Evolutionary conservation across 2,797 vertebrate genomes (phyloP).

Genomic region (Bovichtus diacanthus): DNA sequence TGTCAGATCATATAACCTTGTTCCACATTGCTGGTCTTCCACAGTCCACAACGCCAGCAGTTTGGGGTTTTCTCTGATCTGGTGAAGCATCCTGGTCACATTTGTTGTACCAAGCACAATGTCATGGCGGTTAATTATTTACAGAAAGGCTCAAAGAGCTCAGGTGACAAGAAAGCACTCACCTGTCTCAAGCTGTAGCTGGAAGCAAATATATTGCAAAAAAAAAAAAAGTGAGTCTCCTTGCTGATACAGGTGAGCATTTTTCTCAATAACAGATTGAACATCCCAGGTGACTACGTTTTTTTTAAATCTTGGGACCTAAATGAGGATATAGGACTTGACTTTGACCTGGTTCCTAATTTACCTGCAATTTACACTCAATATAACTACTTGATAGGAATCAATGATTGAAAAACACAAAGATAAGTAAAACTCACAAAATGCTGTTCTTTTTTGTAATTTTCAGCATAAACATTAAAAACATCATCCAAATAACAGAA

Average conservation of each 20-base stretch:
- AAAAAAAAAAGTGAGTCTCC: too few species aligned
- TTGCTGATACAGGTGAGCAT: not conserved
- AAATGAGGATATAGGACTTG: not conserved
- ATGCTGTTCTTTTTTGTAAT: not conserved
- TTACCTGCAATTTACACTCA: not conserved
- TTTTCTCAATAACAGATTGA: not conserved
- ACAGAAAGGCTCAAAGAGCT: constrained; percentile 48
- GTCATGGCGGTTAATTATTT: constrained; percentile 68
- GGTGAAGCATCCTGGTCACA: not conserved
- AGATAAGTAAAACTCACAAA: not conserved
- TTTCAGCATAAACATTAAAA: not conserved
- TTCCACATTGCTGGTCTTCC: not conserved
- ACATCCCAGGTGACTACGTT: not conserved
- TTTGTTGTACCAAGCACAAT: not conserved
- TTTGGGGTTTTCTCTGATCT: not conserved
- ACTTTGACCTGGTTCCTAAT: not conserved
- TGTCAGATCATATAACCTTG: not conserved
- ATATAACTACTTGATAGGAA: not conserved
- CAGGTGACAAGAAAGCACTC: constrained; percentile 39
- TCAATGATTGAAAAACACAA: not conserved
- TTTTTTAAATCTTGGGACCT: not conserved
- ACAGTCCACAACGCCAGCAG: not conserved
- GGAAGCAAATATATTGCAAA: not conserved
- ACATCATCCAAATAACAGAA: not conserved
- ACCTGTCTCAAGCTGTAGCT: constrained; percentile 21